Evolutionary conservation across 2,113 vertebrate species (phyloP).

Genomic region (Dendrocopos noguchii): DNA sequence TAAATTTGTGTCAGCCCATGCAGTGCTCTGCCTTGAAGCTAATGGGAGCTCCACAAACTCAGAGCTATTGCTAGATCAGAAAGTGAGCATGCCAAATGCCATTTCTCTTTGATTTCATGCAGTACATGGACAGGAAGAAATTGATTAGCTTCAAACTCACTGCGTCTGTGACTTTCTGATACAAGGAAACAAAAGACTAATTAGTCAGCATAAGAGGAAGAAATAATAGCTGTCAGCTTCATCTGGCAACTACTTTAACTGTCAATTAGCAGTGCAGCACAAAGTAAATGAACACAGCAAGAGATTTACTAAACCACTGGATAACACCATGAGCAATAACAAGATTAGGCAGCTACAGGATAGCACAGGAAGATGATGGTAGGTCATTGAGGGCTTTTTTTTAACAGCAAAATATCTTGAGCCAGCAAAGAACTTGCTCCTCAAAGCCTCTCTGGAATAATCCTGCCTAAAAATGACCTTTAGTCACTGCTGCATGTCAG

Average conservation of each 20-base stretch:
- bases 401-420: constrained; percentile 20
- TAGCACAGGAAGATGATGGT: not conserved
- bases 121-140: constrained; percentile 46
- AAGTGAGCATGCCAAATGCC: constrained; percentile 57
- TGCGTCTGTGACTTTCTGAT: constrained; percentile 63
- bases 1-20: constrained; percentile 3
- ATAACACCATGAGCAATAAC: constrained; percentile 25
- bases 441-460: not conserved
- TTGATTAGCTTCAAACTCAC: constrained; percentile 65
- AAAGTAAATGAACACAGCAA: constrained; percentile 3
- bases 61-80: constrained; percentile 15
- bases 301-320: constrained; percentile 1
- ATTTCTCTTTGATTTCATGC: constrained; percentile 37
- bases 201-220: constrained; percentile 53
- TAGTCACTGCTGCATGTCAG: not conserved
- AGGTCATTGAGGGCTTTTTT: not conserved
- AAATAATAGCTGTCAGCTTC: constrained; percentile 40
- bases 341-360: constrained; percentile 8
- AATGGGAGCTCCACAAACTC: constrained; percentile 58
- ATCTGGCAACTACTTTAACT: not conserved
- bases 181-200: constrained; percentile 65
- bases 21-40: constrained; percentile 31
- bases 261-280: constrained; percentile 21
- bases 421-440: constrained; percentile 18
- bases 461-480: not conserved